phyloP scores from a whole-genome alignment of 2,888 invertebrate species.

The Nomada ruficornis region DNA sequence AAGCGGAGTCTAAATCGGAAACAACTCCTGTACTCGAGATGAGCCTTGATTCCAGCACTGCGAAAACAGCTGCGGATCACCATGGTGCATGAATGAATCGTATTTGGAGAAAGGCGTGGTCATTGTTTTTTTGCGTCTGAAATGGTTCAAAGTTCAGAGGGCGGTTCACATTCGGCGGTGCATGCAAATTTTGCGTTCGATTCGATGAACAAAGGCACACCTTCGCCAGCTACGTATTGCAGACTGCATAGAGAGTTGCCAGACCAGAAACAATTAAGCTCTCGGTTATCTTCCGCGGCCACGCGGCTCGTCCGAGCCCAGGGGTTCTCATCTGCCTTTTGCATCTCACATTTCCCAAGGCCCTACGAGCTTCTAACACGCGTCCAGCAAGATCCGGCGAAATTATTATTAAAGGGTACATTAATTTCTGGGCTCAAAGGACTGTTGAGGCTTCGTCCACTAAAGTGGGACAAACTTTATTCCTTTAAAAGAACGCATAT shows the following conservation, averaged over 20 bases:
- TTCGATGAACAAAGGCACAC: constrained; percentile 71
- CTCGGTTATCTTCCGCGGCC: constrained; percentile 79
- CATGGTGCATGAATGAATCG: constrained; percentile 44
- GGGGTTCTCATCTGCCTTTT: constrained; percentile 61
- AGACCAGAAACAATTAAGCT: constrained; percentile 83
- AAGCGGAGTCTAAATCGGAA: constrained; percentile 29
- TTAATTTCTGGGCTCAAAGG: neutral
- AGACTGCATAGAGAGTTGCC: constrained; percentile 78
- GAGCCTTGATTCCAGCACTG: constrained; percentile 19
- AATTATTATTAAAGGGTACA: neutral
- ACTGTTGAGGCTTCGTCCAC: neutral
- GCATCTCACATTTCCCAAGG: neutral
- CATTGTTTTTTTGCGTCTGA: constrained; percentile 41
- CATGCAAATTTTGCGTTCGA: constrained; percentile 71
- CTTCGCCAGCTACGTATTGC: constrained; percentile 67
- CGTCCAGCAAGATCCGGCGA: neutral
- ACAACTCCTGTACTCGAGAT: constrained; percentile 11
- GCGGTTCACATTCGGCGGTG: constrained; percentile 57
- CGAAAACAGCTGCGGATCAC: constrained; percentile 17
- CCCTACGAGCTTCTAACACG: constrained; percentile 1
- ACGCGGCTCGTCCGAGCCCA: constrained; percentile 69
- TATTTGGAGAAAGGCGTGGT: constrained; percentile 49
- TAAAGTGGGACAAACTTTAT: neutral
- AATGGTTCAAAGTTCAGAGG: constrained; percentile 60
- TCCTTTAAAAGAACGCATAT: neutral